Conservation (phyloP, 2,113 vertebrate genomes). For the Atractosteus spatula region DNA sequence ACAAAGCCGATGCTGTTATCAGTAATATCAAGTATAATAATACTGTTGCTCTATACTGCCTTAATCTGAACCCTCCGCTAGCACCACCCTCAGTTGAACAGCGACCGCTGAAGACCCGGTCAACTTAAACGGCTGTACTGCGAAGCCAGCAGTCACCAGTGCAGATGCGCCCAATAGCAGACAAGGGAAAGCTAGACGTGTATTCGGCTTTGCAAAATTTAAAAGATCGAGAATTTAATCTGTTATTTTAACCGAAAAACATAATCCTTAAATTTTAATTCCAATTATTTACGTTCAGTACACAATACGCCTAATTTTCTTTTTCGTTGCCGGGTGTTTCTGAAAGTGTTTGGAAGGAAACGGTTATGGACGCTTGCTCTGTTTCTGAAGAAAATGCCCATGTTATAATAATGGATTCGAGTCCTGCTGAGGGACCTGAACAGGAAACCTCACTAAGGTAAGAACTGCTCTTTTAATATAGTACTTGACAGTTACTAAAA, state of each 20-base stretch:
- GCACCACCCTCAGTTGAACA: slow-evolving; percentile 55
- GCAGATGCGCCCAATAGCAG: slow-evolving; percentile 53
- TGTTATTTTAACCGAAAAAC: background rate
- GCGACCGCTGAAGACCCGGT: slow-evolving; percentile 40
- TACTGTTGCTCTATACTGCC: too few relatives aligned
- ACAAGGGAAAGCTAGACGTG: slow-evolving; percentile 44
- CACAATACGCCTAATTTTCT: background rate
- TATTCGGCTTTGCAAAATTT: slow-evolving; percentile 36
- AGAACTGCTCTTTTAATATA: slow-evolving; percentile 20
- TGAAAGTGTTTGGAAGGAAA: background rate
- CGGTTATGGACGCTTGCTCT: slow-evolving; percentile 56
- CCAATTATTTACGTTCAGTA: background rate
- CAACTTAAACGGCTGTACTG: slow-evolving; percentile 13
- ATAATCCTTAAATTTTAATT: background rate
- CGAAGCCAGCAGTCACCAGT: slow-evolving; percentile 43
- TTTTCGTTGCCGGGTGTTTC: background rate
- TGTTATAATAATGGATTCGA: slow-evolving; percentile 56
- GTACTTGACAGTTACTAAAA: slow-evolving; percentile 13
- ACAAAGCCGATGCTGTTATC: too few relatives aligned
- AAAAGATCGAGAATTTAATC: slow-evolving; percentile 21
- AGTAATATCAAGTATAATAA: too few relatives aligned
- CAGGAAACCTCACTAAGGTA: slow-evolving; percentile 57
- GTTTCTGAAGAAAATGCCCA: slow-evolving; percentile 55
- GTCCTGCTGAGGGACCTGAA: slow-evolving; percentile 44
- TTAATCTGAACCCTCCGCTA: slow-evolving; percentile 1